Percentiles rank a stretch among this genome's conserved stretches.
These are phyloP conservation scores for Pogonocichla stellata DNA, from an alignment of 2,113 vertebrate genomes.

Conservation along the genomic window DNA sequence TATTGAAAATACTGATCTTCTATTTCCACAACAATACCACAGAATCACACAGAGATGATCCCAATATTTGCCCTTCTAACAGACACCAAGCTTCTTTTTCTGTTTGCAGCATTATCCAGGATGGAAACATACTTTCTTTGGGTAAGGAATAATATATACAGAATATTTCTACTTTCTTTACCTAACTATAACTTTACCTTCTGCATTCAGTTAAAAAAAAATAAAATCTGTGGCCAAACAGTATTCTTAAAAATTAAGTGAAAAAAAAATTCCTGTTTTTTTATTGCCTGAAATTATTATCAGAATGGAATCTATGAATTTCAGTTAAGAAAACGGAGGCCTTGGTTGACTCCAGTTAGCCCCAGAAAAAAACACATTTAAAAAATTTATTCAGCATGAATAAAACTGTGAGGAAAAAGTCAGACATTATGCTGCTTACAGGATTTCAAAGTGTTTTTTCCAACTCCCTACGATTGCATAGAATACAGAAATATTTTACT, in stretches of 20 bases:
- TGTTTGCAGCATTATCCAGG: background rate
- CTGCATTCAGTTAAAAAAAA: background rate
- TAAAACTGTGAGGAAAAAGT: background rate
- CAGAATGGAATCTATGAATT: background rate
- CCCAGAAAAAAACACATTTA: background rate
- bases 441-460: background rate
- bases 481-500: background rate
- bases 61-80: background rate
- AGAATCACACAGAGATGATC: background rate
- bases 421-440: background rate
- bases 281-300: background rate
- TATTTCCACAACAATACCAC: background rate
- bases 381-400: background rate
- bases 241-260: background rate
- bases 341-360: background rate
- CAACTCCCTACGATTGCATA: background rate
- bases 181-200: background rate
- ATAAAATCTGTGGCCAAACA: background rate
- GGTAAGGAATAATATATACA: background rate
- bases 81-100: background rate
- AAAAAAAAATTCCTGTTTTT: background rate
- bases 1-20: background rate
- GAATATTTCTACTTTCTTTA: background rate
- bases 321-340: background rate
- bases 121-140: background rate